Evolutionary conservation across 2,797 vertebrate genomes (phyloP), one percentile per base, ranked within the genome.

Genomic region (Podarcis siculus): DNA sequence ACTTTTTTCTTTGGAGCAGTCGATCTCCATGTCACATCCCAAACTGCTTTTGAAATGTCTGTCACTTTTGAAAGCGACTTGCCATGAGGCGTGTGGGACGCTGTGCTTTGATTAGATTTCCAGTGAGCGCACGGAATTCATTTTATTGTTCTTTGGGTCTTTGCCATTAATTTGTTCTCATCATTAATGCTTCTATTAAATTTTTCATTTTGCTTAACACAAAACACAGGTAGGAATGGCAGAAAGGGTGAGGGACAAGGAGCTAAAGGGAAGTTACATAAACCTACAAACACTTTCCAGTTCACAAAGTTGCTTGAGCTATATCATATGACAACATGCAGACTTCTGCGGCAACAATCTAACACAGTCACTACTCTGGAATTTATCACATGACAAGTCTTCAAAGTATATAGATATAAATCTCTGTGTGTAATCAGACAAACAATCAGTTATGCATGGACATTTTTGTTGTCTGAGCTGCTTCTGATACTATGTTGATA

Each of bases 351-450:
- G 42, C 67, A 72, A 66, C 8, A 37, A 23, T 8, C 8, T 27
- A 66, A 37, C 32, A 27, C 27, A 35, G 66, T 23, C 37, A 71
- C 9, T 8, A 27, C 35, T 72, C 10, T 49, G 82, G 42, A 72
- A 83, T 49, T 35, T 45, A 55, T 55, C 17, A 23, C 32, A 45
- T 83, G 67, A 72, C 30, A 92, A 84, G 82, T 91, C 92, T 94
- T 88, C 88, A 86, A 93, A 90, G 89, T 86, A 77, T 80, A 92
- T 79, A 94, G 87, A 94, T 94, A 61, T 89, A 0, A 89, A 94
- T 93, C 93, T 92, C 71, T 83, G 87, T 37, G 42, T 7, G 75
- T 64, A 64, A 64, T 32, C 55, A 81, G 21, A 23, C 32, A 13
- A 61, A 81, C 9, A 66, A 58, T 35, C 49, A 61, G 58, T 69